Evolutionary conservation across 2,113 vertebrate genomes (phyloP).

Genomic region (Prunella fulvescens): DNA sequence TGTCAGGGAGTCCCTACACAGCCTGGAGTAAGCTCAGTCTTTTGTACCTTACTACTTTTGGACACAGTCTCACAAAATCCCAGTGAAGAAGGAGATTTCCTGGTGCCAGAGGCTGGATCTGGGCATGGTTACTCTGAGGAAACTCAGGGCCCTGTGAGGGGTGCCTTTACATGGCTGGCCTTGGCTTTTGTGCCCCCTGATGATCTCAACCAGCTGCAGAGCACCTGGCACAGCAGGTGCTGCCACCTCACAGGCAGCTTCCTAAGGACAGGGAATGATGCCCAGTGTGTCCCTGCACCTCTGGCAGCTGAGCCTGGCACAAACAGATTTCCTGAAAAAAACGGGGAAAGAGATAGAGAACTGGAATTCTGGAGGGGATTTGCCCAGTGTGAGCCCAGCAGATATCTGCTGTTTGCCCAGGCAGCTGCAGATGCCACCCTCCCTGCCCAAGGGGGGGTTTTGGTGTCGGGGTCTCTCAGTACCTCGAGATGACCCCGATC

Average conservation of each 20-base stretch:
- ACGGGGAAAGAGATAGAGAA: neutral
- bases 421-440: neutral
- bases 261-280: neutral
- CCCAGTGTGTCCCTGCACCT: neutral
- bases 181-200: neutral
- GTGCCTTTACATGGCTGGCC: neutral
- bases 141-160: fast-evolving
- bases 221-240: neutral
- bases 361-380: neutral
- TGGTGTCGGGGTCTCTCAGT: too few species aligned
- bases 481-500: too few species aligned
- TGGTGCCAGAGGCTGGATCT: neutral
- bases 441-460: neutral
- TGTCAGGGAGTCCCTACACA: neutral
- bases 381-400: neutral
- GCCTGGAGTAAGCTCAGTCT: neutral
- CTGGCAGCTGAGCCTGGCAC: fast-evolving
- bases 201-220: too few species aligned
- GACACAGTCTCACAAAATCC: fast-evolving
- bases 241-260: neutral
- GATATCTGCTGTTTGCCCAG: neutral
- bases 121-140: too few species aligned
- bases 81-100: neutral
- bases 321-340: neutral
- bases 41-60: neutral